A percentile compares a stretch with the other conserved stretches of the same genome.
Evolutionary conservation across 2,797 vertebrate genomes (phyloP).

Genomic region (Fringilla coelebs): DNA sequence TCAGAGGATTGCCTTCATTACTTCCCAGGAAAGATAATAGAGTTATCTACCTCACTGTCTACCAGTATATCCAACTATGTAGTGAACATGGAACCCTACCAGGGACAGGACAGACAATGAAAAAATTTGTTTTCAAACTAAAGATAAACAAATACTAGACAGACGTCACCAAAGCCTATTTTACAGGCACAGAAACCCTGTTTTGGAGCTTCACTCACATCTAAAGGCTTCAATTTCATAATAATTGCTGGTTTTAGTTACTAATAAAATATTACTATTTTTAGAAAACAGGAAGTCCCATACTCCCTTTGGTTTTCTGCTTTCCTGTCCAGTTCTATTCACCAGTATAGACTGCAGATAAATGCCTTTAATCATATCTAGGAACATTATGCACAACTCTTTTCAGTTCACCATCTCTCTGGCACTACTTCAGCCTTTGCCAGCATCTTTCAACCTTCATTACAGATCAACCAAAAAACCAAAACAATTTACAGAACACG

Average conservation of each 20-base stretch:
- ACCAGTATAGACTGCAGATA: not conserved
- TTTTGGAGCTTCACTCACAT: not conserved
- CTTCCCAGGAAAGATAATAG: not conserved
- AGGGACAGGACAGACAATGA: not conserved
- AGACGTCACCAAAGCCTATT: not conserved
- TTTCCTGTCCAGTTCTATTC: not conserved
- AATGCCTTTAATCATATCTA: not conserved
- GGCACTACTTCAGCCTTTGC: not conserved
- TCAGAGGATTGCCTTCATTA: not conserved
- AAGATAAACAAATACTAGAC: not conserved
- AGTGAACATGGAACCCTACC: not conserved
- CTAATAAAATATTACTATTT: not conserved
- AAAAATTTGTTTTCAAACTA: not conserved
- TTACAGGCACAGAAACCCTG: not conserved
- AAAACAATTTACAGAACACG: not conserved
- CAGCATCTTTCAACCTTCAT: not conserved
- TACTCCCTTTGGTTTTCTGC: not conserved
- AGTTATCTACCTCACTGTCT: not conserved
- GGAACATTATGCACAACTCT: not conserved
- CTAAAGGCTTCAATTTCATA: not conserved
- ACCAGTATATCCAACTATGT: not conserved
- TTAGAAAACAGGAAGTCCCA: not conserved
- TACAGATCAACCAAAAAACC: not conserved
- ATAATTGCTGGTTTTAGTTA: not conserved
- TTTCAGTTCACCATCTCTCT: not conserved